phyloP scores from a whole-genome alignment of 2,113 vertebrate genomes.

The Aramus guarauna region DNA sequence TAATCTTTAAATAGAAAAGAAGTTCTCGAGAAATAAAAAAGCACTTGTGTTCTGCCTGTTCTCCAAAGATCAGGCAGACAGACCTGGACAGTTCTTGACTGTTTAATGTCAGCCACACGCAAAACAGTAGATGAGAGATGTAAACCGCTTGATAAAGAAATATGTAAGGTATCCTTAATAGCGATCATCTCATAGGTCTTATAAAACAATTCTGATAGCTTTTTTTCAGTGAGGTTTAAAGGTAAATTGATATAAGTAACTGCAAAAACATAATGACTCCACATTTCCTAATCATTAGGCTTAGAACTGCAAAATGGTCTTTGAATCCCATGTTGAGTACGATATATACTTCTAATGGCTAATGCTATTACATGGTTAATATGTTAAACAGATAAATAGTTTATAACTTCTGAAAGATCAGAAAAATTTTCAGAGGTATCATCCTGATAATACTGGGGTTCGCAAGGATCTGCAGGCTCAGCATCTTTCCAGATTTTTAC shows the following conservation, averaged over 20 bases:
- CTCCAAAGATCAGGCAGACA: not conserved
- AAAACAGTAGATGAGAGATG: not conserved
- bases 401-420: not conserved
- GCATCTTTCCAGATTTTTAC: not conserved
- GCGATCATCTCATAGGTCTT: not conserved
- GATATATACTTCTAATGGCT: not conserved
- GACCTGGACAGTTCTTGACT: not conserved
- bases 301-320: not conserved
- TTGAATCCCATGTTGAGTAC: not conserved
- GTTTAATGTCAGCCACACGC: not conserved
- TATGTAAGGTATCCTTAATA: not conserved
- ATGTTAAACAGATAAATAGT: not conserved
- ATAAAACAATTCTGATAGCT: not conserved
- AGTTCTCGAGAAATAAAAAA: not conserved
- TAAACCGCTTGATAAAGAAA: not conserved
- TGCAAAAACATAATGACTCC: not conserved
- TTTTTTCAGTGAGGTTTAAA: not conserved
- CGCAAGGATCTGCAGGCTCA: not conserved
- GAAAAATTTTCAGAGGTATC: not conserved
- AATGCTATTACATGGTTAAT: not conserved
- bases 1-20: not conserved
- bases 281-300: not conserved
- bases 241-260: not conserved
- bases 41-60: rapidly evolving
- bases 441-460: not conserved